Conservation (phyloP, 2,888 invertebrate genomes). For the Epistrophe grossulariae region DNA sequence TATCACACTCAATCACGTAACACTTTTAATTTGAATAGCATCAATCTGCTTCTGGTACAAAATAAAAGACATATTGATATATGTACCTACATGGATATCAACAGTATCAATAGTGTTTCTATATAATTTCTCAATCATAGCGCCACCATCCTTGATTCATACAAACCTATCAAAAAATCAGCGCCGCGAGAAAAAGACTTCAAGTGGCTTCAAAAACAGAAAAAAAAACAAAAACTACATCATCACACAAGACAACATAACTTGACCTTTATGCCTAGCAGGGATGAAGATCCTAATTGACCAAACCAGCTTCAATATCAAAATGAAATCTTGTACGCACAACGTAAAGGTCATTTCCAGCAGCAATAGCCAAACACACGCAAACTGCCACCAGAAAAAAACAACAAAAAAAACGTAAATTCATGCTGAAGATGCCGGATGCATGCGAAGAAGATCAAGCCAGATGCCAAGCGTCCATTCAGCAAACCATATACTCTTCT, state of each 20-base stretch:
- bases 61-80: no score
- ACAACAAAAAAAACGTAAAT: slow-evolving; percentile 31
- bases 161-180: neutral
- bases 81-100: no score
- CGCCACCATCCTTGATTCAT: neutral
- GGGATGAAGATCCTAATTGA: slow-evolving; percentile 65
- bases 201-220: neutral
- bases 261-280: slow-evolving; percentile 53
- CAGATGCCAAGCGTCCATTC: slow-evolving; percentile 65
- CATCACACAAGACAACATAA: slow-evolving; percentile 20
- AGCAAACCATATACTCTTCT: neutral
- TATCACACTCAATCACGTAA: no score
- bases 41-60: no score
- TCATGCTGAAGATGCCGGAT: slow-evolving; percentile 30
- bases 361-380: slow-evolving; percentile 34
- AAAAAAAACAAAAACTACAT: neutral
- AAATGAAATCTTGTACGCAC: slow-evolving; percentile 65
- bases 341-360: slow-evolving; percentile 66
- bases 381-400: slow-evolving; percentile 21
- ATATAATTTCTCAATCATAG: neutral
- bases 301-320: slow-evolving; percentile 59
- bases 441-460: slow-evolving; percentile 20
- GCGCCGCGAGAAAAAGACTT: neutral
- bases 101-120: neutral
- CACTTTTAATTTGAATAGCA: no score